Evolutionary conservation across 2,113 vertebrate genomes (phyloP).

Genomic region (Romanogobio albipinnatus): DNA sequence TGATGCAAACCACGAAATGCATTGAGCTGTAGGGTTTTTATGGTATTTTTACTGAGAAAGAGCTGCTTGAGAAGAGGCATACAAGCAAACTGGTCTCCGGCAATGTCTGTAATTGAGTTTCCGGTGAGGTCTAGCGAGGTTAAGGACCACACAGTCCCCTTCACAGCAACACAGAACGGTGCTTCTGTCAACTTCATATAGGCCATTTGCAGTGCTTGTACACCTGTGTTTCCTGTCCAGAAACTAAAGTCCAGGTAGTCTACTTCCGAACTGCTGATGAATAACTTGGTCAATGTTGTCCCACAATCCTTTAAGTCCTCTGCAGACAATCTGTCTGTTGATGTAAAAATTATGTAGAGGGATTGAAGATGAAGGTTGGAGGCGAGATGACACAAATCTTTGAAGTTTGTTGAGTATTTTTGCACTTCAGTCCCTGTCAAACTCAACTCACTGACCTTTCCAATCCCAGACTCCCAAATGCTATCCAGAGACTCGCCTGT

Average conservation of each 20-base stretch:
- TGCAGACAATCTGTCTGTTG: constrained; percentile 24
- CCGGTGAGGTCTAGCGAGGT: constrained; percentile 31
- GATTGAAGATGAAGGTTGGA: constrained; percentile 32
- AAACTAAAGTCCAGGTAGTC: constrained; percentile 38
- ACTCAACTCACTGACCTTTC: constrained; percentile 20
- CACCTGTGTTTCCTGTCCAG: constrained; percentile 26
- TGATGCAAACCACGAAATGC: constrained; percentile 46
- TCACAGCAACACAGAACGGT: constrained; percentile 39
- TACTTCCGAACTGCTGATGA: constrained; percentile 1
- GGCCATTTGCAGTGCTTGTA: constrained; percentile 41
- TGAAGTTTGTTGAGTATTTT: constrained; percentile 9
- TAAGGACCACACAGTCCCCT: constrained; percentile 46
- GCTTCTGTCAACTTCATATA: constrained; percentile 15
- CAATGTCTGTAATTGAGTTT: constrained; percentile 49
- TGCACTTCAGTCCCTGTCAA: neutral
- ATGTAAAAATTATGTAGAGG: neutral
- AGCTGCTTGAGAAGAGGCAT: constrained; percentile 54
- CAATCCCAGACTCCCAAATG: constrained; percentile 54
- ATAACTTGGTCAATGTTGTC: constrained; percentile 16
- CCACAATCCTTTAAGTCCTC: constrained; percentile 33
- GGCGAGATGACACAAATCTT: constrained; percentile 41
- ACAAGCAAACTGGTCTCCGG: constrained; percentile 58
- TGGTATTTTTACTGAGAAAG: constrained; percentile 42
- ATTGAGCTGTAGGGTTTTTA: constrained; percentile 34
- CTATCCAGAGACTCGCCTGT: constrained; percentile 8